phyloP scores from a whole-genome alignment of 2,797 vertebrate genomes.

The Hipposideros larvatus region DNA sequence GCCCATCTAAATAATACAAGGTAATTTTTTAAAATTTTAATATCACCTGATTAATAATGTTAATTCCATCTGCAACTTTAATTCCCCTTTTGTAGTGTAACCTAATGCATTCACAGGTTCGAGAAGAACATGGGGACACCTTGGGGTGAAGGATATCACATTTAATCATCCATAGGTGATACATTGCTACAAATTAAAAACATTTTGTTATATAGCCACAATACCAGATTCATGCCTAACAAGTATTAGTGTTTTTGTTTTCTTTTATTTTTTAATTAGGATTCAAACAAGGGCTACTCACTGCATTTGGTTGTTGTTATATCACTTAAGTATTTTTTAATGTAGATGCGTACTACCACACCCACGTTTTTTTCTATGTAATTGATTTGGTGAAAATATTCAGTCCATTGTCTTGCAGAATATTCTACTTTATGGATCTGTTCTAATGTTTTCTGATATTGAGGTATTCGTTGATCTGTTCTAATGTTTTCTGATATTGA shows the following conservation, averaged over 20 bases:
- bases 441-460: background rate
- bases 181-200: background rate
- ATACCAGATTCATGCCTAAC: background rate
- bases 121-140: background rate
- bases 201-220: background rate
- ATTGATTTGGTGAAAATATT: background rate
- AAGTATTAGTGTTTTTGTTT: background rate
- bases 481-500: background rate
- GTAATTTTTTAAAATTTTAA: background rate
- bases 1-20: background rate
- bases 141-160: background rate
- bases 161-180: background rate
- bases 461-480: background rate
- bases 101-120: background rate
- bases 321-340: background rate
- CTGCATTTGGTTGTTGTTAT: background rate
- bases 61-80: background rate
- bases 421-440: background rate
- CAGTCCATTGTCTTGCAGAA: background rate
- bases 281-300: background rate
- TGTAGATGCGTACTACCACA: background rate
- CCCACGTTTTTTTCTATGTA: background rate
- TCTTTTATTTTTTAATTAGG: background rate
- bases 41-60: background rate
- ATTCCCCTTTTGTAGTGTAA: background rate